Base-by-base conservation (phyloP, 1,140 invertebrate genomes). In the Heterodera carotae region DNA sequence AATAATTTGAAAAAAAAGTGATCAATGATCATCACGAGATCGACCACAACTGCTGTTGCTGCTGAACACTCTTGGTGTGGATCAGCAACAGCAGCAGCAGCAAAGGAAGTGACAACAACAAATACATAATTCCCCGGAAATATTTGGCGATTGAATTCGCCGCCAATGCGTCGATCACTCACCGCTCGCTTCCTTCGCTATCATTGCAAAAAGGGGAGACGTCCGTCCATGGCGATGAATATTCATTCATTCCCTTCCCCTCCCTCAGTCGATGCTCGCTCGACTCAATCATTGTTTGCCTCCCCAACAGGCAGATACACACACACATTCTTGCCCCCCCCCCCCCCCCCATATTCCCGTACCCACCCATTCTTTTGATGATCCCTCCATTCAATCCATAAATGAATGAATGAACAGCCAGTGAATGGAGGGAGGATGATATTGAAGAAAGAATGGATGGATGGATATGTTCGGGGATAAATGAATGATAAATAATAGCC, bases 271-370 rank as follows among this genome's bases (percentile, higher is more conserved):
- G 6, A 43, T 8, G 39, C 39, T 53, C 48, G 12, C 15, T 53
- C 48, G 48, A 53, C 48, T 53, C 48, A 53, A 53, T 53, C 48
- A 53, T 53, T 53, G 48, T 53, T 53, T 53, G 48, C 48, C 48
- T 22, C 48, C 48, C 48, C 18, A 18, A 18, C 22, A 53, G n/a
- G n/a, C 48, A 53, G 12, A 53, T 53, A 4, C 5, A 10, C 48
- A 10, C 48, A 53, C 22, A 18, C 48, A 53, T 15, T 53, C 48
- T 5, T 22, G 12, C 6, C 12, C 18, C 48, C 48, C 15, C 18
- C 48, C 48, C 18, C 3, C 3, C 10, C 36, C 36, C 36, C 36
- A 4, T 10, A 4, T 10, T 10, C 36, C 36, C 4, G 3, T 22
- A 15, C 48, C 48, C 48, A 22, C 18, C 48, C 15, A 53, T 22